phyloP scores from a whole-genome alignment of 2,888 invertebrate species.

The Agrilus cyanescens region DNA sequence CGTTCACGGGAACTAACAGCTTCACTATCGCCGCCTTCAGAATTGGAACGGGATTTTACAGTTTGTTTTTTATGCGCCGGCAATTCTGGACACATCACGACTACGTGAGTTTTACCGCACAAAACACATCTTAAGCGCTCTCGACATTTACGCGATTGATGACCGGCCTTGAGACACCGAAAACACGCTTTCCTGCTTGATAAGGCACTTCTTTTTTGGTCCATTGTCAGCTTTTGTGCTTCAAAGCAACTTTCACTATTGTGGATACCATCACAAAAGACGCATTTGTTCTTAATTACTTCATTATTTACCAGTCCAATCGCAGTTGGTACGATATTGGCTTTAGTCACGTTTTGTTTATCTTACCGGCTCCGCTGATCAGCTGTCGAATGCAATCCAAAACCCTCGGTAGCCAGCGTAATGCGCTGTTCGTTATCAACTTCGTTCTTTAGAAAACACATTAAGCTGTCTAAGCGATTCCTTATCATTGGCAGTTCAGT shows the following conservation, averaged over 20 bases:
- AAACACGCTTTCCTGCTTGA: conserved; percentile 17
- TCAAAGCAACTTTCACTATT: conserved; percentile 14
- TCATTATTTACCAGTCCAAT: background rate
- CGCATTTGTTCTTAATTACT: conserved; percentile 1
- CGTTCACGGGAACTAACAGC: background rate
- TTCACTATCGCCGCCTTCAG: background rate
- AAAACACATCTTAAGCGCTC: conserved; percentile 15
- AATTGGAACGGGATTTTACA: too few species aligned
- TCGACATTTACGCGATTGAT: conserved; percentile 15
- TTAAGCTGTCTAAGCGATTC: conserved; percentile 4
- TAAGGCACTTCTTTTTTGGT: conserved; percentile 10
- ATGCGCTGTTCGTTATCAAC: conserved; percentile 19
- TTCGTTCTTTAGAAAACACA: conserved; percentile 17
- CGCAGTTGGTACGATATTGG: background rate
- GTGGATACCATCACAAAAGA: conserved; percentile 11
- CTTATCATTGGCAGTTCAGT: background rate
- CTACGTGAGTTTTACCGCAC: conserved; percentile 16
- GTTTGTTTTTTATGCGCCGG: background rate
- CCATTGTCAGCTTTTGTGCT: conserved; percentile 11
- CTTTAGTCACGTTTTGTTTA: background rate
- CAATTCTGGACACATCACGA: conserved; percentile 18
- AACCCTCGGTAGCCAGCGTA: conserved; percentile 12
- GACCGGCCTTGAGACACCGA: conserved; percentile 16
- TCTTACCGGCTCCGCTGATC: background rate
- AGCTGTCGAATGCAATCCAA: conserved; percentile 2